Evolutionary conservation across 2,113 vertebrate genomes (phyloP).

Genomic region (Gobiocypris rarus): DNA sequence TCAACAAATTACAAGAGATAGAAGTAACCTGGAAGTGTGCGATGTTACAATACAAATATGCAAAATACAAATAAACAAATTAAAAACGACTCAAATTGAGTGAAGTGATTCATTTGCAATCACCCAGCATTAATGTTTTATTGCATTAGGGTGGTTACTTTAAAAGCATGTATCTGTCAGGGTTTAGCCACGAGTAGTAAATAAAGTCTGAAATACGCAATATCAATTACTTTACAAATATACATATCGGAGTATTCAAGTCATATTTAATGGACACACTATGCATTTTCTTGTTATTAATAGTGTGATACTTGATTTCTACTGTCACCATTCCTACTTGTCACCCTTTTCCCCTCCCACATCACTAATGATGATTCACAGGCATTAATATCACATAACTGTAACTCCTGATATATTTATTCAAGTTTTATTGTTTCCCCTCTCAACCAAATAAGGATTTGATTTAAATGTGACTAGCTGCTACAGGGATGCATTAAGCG

Average conservation of each 20-base stretch:
- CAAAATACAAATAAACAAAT: background rate
- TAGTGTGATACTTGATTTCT: background rate
- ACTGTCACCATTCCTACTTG: background rate
- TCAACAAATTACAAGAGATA: too few species aligned
- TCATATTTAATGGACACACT: background rate
- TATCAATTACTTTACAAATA: background rate
- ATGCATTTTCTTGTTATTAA: background rate
- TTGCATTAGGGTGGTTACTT: too few species aligned
- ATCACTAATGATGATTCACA: background rate
- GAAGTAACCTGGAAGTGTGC: background rate
- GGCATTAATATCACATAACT: background rate
- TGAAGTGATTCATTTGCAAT: too few species aligned
- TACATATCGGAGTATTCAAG: background rate
- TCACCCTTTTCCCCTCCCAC: background rate
- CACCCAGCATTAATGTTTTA: too few species aligned
- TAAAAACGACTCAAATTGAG: too few species aligned
- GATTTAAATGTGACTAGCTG: conserved; percentile 51
- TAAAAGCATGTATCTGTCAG: background rate
- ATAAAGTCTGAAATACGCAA: background rate
- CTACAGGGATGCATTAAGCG: conserved; percentile 42
- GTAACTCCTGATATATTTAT: background rate
- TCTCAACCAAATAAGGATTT: conserved; percentile 23
- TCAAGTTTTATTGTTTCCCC: conserved; percentile 7
- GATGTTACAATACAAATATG: background rate
- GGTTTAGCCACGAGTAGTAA: background rate